Base-by-base conservation (phyloP, 2,113 vertebrate species). In the Seriola dumerili region DNA sequence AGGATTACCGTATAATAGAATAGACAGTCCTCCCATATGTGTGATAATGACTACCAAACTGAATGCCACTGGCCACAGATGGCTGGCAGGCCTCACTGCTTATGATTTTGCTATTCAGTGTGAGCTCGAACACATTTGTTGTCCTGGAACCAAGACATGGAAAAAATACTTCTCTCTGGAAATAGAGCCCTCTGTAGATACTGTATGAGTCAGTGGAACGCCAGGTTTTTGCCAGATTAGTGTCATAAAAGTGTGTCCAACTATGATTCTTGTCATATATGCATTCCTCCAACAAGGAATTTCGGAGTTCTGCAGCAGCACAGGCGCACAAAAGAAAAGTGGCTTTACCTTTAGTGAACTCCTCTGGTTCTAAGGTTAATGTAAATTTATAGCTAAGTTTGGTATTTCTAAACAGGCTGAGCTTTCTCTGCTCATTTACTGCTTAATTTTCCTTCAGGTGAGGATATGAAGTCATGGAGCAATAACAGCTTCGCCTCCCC, bases 11-110 rank as follows among this genome's bases (percentile, higher is more conserved):
- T 29, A 29, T 4, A 50, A 64, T 25, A 44, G 62, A 73, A 34
- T 0, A 12, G 10, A 69, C 70, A 34, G 36, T 52, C 7, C 14
- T 8, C 54, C 44, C 42, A 52, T 44, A 64, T 72, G 66, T 79
- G 40, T 34, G 42, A 48, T 65, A 48, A 69, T 50, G 54, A 80
- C 19, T 7, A 46, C 40, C 21, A 29, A 55, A 50, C 11, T n/a
- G 36, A 54, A 68, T 13, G 50, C 46, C 19, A 36, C 54, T 4
- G 67, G 64, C 61, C 40, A 48, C 65, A 88, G 21, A 70, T 71
- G 68, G 65, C 50, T 23, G 25, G 55, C 79, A 83, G 61, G 25
- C 40, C 55, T 80, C 40, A 1, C n/a, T 62, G 44, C 38, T 25
- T 17, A 32, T 42, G 9, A 44, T 55, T 61, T 48, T 81, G 34